Evolutionary conservation across 2,797 vertebrate species (phyloP), one percentile per base, ranked within the genome.

Genomic region (Darevskia mixta): DNA sequence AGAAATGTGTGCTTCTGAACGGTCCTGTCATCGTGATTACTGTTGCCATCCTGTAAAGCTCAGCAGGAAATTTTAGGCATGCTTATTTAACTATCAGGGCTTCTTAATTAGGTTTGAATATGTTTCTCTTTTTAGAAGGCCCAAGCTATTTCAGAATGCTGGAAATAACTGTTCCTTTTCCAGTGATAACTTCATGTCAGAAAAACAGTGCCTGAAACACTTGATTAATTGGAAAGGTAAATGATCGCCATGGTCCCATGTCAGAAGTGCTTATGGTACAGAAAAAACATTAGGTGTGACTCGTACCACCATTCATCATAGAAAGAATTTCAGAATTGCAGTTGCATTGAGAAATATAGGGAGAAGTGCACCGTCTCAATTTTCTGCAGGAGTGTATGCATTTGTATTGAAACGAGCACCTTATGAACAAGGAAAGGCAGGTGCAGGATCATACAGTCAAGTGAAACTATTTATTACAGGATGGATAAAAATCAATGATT

Each of bases 21-120:
- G 79, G 79, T 86, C 32, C 32, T 90, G 45, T 79, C 85, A 38
- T 87, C 87, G 43, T 83, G 41, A 67, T 85, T 90, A 45, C 64
- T 88, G 23, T 85, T 55, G 67, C 77, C 69, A 25, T 90, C 88
- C 17, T n/a, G 2, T 67, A 90, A 49, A 67, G n/a, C n/a, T 76
- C 41, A 87, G 55, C 3, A 25, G 81, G 79, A 15, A 61, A 45
- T 72, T 79, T 79, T 67, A 84, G 94, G 85, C 32, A 71, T 73
- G 79, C 78, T 90, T 86, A 88, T 89, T 85, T 71, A 77, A 85
- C 17, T 43, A 43, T 43, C 55, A 77, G 73, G 41, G 49, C 25
- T 43, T 66, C 61, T 41, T 35, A 67, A 64, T 35, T 77, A 29
- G 35, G 35, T 35, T 38, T 61, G 25, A 61, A 29, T 61, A 58